Percentiles rank a stretch among this genome's conserved stretches.
Evolutionary conservation across 2,113 vertebrate species (phyloP).

Genomic region (Sinosuthora webbiana): DNA sequence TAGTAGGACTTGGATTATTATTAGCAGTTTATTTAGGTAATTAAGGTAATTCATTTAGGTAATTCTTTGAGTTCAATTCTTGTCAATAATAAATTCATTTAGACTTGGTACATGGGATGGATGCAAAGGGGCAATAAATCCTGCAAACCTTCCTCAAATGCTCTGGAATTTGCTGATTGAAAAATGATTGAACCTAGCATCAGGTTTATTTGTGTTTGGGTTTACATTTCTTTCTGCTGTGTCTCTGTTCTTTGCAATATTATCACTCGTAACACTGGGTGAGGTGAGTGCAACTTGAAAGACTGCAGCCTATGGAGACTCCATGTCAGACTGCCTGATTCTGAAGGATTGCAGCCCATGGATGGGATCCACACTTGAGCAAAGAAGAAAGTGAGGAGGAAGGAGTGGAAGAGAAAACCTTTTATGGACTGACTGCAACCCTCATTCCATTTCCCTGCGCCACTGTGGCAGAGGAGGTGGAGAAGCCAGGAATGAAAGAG

Average conservation of each 20-base stretch:
- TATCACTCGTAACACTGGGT: not conserved
- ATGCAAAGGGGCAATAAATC: not conserved
- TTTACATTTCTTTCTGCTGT: not conserved
- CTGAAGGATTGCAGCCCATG: not conserved
- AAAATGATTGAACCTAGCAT: not conserved
- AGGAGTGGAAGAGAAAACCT: not conserved
- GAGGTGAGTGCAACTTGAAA: not conserved
- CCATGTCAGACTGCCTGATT: not conserved
- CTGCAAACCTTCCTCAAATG: not conserved
- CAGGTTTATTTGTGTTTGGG: not conserved
- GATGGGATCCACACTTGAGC: not conserved
- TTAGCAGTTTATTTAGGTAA: not conserved
- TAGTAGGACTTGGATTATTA: not conserved
- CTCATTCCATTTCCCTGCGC: fast-evolving
- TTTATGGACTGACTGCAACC: not conserved
- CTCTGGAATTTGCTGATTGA: not conserved
- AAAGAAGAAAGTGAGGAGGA: not conserved
- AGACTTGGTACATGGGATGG: not conserved
- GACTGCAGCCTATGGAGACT: not conserved
- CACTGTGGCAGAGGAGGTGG: not conserved
- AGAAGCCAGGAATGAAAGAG: not conserved
- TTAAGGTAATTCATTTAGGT: not conserved
- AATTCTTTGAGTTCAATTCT: not conserved
- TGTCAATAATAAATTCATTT: not conserved
- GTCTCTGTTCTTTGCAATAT: not conserved